Percentiles rank a stretch among this genome's conserved stretches.
Evolutionary conservation across 2,888 invertebrate genomes (phyloP).

Genomic region (Belgica antarctica): DNA sequence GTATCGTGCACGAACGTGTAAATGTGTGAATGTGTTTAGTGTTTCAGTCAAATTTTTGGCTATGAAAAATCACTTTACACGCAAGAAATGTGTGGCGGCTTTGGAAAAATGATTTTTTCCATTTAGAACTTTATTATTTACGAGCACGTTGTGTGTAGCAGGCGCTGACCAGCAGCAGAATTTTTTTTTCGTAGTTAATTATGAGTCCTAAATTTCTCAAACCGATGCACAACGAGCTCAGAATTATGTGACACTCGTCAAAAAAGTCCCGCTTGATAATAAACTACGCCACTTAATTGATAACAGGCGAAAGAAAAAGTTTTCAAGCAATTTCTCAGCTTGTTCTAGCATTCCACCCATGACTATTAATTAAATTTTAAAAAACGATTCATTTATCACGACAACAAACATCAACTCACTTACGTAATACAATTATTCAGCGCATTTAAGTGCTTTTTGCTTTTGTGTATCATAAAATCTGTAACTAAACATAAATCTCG

Average conservation of each 20-base stretch:
- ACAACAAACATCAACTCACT: not conserved
- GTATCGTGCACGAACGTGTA: not conserved
- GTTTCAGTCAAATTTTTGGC: not conserved
- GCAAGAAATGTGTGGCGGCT: not conserved
- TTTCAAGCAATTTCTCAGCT: not conserved
- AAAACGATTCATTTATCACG: not conserved
- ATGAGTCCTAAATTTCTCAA: not conserved
- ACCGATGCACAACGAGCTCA: not conserved
- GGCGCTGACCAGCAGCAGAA: not conserved
- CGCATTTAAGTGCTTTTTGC: not conserved
- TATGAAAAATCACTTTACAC: not conserved
- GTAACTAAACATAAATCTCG: slow-evolving; percentile 36
- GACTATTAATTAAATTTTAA: not conserved
- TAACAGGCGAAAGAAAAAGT: not conserved
- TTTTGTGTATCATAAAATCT: slow-evolving; percentile 28
- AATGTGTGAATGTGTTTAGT: slow-evolving; percentile 9
- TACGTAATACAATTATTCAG: not conserved
- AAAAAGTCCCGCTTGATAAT: not conserved
- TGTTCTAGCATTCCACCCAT: not conserved
- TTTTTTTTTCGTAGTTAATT: not conserved
- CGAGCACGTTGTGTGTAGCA: not conserved
- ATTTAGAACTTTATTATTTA: not conserved
- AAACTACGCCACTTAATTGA: not conserved
- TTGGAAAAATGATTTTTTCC: not conserved
- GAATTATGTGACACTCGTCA: not conserved